These are phyloP conservation scores for Brachylomia viminalis DNA, from an alignment of 2,888 invertebrate genomes.

Conservation along the genomic window DNA sequence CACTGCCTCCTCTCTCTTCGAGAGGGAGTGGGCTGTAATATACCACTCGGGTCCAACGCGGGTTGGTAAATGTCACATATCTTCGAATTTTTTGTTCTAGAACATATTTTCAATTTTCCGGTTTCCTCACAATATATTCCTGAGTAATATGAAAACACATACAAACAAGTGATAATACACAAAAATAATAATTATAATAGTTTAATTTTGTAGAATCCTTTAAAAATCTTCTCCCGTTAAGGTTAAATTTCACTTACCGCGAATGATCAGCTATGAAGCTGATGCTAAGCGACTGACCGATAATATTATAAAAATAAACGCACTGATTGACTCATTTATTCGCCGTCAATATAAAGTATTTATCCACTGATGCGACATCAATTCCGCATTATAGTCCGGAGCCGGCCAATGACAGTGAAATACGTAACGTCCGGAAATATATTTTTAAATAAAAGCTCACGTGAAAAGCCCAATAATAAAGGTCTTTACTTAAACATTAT, in stretches of 20 bases:
- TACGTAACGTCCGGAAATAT: conserved; percentile 44
- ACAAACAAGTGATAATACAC: too few relatives aligned
- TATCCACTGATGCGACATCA: conserved; percentile 65
- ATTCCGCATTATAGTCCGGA: conserved; percentile 63
- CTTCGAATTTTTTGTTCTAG: too few relatives aligned
- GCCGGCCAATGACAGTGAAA: conserved; percentile 62
- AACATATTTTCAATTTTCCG: too few relatives aligned
- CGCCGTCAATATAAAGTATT: conserved; percentile 69
- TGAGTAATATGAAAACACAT: too few relatives aligned
- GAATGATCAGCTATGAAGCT: not conserved
- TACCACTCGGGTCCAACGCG: too few relatives aligned
- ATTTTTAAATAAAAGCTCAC: conserved; percentile 57
- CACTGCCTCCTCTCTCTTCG: too few relatives aligned
- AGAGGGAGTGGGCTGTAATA: too few relatives aligned
- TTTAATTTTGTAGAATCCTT: not conserved
- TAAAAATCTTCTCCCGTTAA: not conserved
- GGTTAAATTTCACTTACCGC: not conserved
- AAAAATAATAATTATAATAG: too few relatives aligned
- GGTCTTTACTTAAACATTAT: conserved; percentile 60
- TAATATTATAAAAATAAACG: conserved; percentile 68
- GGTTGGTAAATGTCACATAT: too few relatives aligned
- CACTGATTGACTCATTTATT: conserved; percentile 75
- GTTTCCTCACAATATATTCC: too few relatives aligned
- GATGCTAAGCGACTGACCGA: not conserved
- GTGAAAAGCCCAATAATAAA: conserved; percentile 52